Percentiles rank a stretch among this genome's conserved stretches.
phyloP scores from a whole-genome alignment of 2,797 vertebrate genomes.

The Valencia hispanica region DNA sequence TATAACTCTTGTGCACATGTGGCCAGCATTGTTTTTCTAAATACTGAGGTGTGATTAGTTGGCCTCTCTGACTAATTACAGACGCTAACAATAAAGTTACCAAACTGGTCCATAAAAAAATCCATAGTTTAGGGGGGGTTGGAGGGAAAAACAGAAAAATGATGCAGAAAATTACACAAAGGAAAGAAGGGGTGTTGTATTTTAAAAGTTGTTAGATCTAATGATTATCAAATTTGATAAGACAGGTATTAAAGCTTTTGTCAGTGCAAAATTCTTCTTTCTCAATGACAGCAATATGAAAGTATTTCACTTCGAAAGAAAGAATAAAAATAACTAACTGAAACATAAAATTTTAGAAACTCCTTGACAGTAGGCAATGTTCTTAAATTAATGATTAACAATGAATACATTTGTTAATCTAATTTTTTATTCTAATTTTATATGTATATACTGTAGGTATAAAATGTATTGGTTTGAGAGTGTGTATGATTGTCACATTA shows the following conservation, averaged over 20 bases:
- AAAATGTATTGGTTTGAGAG: no score
- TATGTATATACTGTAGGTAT: no score
- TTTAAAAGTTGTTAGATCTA: background rate
- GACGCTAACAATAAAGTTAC: constrained; percentile 63
- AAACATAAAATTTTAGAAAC: background rate
- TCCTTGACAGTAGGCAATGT: no score
- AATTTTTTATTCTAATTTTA: no score
- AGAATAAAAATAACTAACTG: background rate
- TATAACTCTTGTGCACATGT: constrained; percentile 38
- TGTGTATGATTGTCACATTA: no score
- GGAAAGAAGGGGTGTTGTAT: background rate
- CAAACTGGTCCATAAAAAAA: constrained; percentile 63
- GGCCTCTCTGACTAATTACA: constrained; percentile 54
- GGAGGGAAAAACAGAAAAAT: constrained; percentile 9
- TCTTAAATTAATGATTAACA: no score
- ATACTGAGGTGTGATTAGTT: constrained; percentile 43
- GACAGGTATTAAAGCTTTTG: background rate
- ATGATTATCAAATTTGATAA: background rate
- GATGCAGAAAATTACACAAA: background rate
- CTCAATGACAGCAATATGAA: background rate
- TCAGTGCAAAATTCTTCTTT: background rate
- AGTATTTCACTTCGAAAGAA: background rate
- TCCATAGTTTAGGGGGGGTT: constrained; percentile 11
- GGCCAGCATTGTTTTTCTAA: constrained; percentile 43
- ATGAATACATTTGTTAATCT: no score